phyloP scores from a whole-genome alignment of 1,140 invertebrate genomes.

The Aphidius ervi region DNA sequence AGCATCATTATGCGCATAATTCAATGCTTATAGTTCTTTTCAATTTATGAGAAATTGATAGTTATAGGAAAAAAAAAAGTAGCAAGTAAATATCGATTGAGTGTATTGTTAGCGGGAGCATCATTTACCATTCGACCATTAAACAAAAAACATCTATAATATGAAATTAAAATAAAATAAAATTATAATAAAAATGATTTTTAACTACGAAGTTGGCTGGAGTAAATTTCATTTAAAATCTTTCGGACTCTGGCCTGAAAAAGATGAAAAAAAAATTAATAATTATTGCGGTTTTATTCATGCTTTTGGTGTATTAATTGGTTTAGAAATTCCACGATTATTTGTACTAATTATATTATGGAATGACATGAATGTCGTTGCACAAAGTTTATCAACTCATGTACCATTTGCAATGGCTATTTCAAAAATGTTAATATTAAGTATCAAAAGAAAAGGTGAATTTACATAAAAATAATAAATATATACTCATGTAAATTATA shows the following conservation, averaged over 20 bases:
- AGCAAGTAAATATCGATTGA: no score
- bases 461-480: no score
- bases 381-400: conserved; percentile 3
- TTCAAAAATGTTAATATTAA: conserved; percentile 14
- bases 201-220: conserved; percentile 9
- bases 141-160: no score
- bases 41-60: no score
- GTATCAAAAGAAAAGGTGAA: conserved; percentile 15
- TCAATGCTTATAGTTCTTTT: no score
- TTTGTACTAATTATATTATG: conserved; percentile 8
- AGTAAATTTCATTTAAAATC: conserved; percentile 8
- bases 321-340: neutral
- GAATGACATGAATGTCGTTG: conserved; percentile 1
- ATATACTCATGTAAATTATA: neutral
- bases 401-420: conserved; percentile 4
- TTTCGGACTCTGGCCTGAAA: conserved; percentile 19
- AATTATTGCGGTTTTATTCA: conserved; percentile 3
- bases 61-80: no score
- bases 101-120: no score
- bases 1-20: no score
- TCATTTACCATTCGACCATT: no score
- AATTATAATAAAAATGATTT: neutral
- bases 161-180: no score
- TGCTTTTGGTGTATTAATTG: neutral
- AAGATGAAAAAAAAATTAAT: neutral